Base-by-base conservation (phyloP, 2,888 invertebrate genomes). In the Allacma fusca region DNA sequence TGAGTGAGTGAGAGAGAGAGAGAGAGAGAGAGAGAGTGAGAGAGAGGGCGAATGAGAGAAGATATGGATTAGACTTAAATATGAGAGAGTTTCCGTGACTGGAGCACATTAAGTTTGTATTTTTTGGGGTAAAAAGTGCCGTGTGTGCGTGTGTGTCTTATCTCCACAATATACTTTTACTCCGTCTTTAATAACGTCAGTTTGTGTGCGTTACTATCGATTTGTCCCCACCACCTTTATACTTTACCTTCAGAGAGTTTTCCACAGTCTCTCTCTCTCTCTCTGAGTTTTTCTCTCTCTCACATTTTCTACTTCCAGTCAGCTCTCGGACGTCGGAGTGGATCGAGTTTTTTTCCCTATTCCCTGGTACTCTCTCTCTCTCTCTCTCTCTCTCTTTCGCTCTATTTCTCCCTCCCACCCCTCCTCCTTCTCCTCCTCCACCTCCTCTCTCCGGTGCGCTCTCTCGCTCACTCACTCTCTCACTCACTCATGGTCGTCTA, bases 31-130 rank as follows among this genome's bases (percentile, higher is more conserved):
- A 40, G 62, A 59, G 68, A 62, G 74, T 50, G 76, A 62, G 62
- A 59, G 50, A 57, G 67, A 67, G n/a, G n/a, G 29, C 9, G 67
- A 67, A 28, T 13, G 29, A 28, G 67, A 69, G 34, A 75, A 75
- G 76, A 76, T 76, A 76, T 76, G 76, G 76, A 76, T 76, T 76
- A 76, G 76, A 72, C 71, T 70, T 77, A 75, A 57, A 77, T 75
- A 77, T 65, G 77, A 77, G 34, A 50, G 71, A 76, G 74, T 75
- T 80, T 79, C 79, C 81, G 81, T 81, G 81, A 81, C 81, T 81
- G 78, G 77, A 79, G 77, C 76, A 79, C 80, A 81, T 81, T 81
- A 81, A 81, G 80, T 73, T 76, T 72, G 77, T 77, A 77, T 77
- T 77, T 77, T 77, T 77, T 77, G 65, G 72, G 72, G 65, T 50